Evolutionary conservation across 2,888 invertebrate species (phyloP), one percentile per base, ranked within the genome.

Genomic region (Himalopsyche anomala): DNA sequence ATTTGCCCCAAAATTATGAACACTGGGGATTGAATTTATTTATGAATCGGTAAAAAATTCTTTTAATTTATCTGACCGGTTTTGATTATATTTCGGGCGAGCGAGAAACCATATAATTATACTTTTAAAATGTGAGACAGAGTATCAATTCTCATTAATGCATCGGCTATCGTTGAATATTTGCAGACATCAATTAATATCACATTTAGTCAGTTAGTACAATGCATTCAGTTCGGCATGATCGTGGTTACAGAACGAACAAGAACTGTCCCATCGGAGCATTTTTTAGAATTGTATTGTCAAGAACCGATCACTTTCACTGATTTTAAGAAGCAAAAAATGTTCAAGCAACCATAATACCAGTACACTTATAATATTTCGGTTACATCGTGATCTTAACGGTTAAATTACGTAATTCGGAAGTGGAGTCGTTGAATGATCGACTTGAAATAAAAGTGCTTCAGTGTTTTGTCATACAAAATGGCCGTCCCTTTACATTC

Each of bases 61-160:
- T 51, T 51, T 3, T 15, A 51, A 51, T 12, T 51, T 0, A 15
- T 15, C 3, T 51, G 3, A 8, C 15, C 9, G 6, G 9, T 9
- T 11, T 45, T 45, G 45, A 11, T 4, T 51, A 51, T 51, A 15
- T 45, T 0, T 5, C 51, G 62, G 19, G 62, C 11, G 62, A 62
- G 62, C 19, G n/a, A 62, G 62, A 62, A 28, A 15, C 51, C 12
- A 56, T n/a, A 5, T 2, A 6, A 56, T 56, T 56, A 8, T 56
- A 19, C 17, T 56, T 17, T 56, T 6, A 1, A 62, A 62, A 62
- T 19, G 62, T 62, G 62, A 62, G 28, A 62, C 62, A 19, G 19
- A 62, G 56, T 11, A 62, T 62, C 19, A n/a, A 62, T 62, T 62
- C 62, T 62, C 62, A 62, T 62, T 62, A 62, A 51, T 51, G 15